A percentile compares a stretch with the other conserved stretches of the same genome.
These are phyloP conservation scores for Erinaceus europaeus DNA, from an alignment of 2,113 vertebrate species.

Conservation along the genomic window DNA sequence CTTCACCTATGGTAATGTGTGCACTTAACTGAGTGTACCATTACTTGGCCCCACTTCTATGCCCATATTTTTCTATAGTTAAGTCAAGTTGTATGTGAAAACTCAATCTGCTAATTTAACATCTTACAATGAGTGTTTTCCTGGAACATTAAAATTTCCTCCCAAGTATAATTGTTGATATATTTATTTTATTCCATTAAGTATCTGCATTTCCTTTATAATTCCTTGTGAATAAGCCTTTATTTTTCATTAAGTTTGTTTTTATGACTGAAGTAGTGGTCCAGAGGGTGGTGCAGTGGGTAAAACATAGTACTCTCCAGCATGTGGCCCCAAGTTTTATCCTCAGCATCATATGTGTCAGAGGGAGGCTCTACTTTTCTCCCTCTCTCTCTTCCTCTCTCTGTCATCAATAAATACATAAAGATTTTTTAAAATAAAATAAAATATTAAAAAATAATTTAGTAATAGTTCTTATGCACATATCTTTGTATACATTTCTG, in stretches of 20 bases:
- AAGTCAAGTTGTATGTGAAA: neutral
- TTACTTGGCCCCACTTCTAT: no score
- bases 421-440: no score
- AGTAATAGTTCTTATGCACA: neutral
- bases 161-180: conserved; percentile 16
- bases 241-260: neutral
- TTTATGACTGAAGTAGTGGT: no score
- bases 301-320: no score
- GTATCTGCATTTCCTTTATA: neutral
- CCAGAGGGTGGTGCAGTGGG: no score
- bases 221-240: neutral
- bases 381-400: no score
- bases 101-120: neutral
- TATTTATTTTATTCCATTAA: neutral
- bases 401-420: no score
- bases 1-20: no score
- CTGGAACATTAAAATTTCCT: neutral
- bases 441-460: neutral
- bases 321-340: no score
- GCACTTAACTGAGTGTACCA: no score
- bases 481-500: neutral
- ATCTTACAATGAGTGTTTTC: neutral
- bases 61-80: neutral
- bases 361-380: no score
- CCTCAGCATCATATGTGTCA: no score